Percentiles rank a stretch among this genome's conserved stretches.
Evolutionary conservation across 2,797 vertebrate species (phyloP).

Genomic region (Takifugu ocellatus): DNA sequence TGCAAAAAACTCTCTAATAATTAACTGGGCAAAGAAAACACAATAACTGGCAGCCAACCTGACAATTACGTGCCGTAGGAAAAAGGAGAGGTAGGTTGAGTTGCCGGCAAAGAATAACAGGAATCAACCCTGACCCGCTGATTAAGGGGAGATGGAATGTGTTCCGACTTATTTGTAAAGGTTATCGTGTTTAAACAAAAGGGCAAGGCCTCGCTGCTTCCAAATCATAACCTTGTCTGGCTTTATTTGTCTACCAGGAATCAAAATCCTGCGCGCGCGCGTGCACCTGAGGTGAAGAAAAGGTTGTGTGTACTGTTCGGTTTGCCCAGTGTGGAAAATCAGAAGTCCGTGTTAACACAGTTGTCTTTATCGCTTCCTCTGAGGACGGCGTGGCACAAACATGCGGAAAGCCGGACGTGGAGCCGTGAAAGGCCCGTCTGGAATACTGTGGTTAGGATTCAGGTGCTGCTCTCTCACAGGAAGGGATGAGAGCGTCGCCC

Average conservation of each 20-base stretch:
- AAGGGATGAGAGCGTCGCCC: too few species aligned
- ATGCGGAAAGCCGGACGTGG: slow-evolving; percentile 9
- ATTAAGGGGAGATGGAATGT: slow-evolving; percentile 40
- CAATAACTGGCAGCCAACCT: slow-evolving; percentile 50
- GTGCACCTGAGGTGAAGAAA: background rate
- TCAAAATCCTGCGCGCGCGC: slow-evolving; percentile 5
- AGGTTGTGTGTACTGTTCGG: slow-evolving; percentile 4
- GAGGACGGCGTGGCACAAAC: slow-evolving; percentile 8
- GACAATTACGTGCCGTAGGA: slow-evolving; percentile 34
- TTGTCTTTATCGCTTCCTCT: background rate
- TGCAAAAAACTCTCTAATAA: slow-evolving; percentile 52
- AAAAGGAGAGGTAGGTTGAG: slow-evolving; percentile 57
- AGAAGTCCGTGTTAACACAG: background rate
- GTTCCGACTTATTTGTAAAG: slow-evolving; percentile 50
- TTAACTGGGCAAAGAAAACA: slow-evolving; percentile 54
- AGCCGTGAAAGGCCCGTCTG: slow-evolving; percentile 9
- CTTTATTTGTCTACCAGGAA: slow-evolving; percentile 24
- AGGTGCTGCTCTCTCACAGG: slow-evolving; percentile 1
- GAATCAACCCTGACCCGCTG: slow-evolving; percentile 59
- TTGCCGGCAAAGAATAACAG: slow-evolving; percentile 58
- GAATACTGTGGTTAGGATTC: slow-evolving; percentile 6
- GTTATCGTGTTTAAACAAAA: slow-evolving; percentile 49
- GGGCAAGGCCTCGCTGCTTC: slow-evolving; percentile 29
- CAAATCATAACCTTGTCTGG: slow-evolving; percentile 14
- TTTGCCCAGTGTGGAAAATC: background rate